Evolutionary conservation across 2,888 invertebrate genomes (phyloP), one percentile per base, ranked within the genome.

Genomic region (Clostera curtula): DNA sequence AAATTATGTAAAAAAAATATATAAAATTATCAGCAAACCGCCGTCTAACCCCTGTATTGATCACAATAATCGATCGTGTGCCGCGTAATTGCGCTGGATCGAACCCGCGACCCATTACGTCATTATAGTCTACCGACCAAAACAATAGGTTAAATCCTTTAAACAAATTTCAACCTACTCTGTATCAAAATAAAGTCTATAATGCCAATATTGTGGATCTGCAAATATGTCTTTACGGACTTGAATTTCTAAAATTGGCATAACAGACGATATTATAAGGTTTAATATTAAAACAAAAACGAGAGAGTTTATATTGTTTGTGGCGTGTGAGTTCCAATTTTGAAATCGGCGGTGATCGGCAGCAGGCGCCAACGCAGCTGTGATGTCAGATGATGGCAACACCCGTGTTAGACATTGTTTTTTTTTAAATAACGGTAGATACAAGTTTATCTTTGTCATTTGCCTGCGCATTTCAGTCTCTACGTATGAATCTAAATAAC

Each of bases 61-160:
- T 82, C 82, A 80, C 73, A 75, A 76, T 80, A 80, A 82, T 82
- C 80, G 82, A 82, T 82, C 83, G 83, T 83, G 83, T 83, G 82
- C 80, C 82, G 59, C 69, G 77, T 82, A 82, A 83, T 82, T 79
- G 82, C 73, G 67, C 65, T 52, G 77, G 72, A 71, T 72, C 76
- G 71, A 71, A 75, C 73, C 73, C 62, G 63, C 65, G 66, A 71
- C 73, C 80, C 80, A 83, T 83, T 83, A 83, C 76, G 74, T 79
- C 77, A 83, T 83, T 83, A 83, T 77, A 66, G 56, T 57, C 65
- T 69, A 60, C 73, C 69, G 75, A 73, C 72, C 76, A 71, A 80
- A 74, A 82, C 80, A 75, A 77, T 48, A 54, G 61, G 56, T 49
- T 53, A 49, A 46, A 26, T 31, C 24, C 19, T 18, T 15, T 35